Base-by-base conservation (phyloP, 2,888 invertebrate species). In the Dastarcus helophoroides region DNA sequence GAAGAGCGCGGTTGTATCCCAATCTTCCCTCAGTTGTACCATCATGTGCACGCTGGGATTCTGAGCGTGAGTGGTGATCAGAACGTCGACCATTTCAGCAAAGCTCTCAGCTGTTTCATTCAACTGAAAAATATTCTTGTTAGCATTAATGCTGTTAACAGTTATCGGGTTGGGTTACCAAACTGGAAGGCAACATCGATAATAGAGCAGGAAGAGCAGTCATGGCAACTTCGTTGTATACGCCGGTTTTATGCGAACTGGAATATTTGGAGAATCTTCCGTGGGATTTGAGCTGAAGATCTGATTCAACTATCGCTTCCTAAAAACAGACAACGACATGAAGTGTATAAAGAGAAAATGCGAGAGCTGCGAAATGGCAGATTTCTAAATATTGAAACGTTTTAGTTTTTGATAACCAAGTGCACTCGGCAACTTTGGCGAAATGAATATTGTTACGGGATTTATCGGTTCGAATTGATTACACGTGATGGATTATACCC, bases 201-300 rank as follows among this genome's bases (percentile, higher is more conserved):
- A 76, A 67, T 46, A 88, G 75, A 32, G 79, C 74, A 4, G 79
- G 81, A 27, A 80, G 61, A 2, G 75, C 77, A 3, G 81, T 73
- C 21, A 82, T 68, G 0, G 85, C 82, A 1, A 84, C 79, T 48
- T 83, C 82, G 35, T 82, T 77, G 51, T 73, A 80, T 4, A 82
- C 71, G 2, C 86, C 88, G 1, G 81, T 81, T 28, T 78, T 71
- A 53, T 78, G 75, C 1, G 78, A 72, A 42, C 88, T 88, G 1
- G 88, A 85, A 56, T 90, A 90, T 29, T 79, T 79, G 0, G 71
- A 66, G 62, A 77, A 83, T 54, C 82, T 79, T 11, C 85, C 85
- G 19, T 76, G 73, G 0, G 72, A 65, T 11, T 69, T 68, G 21
- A 76, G 63, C 39, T 69, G 68, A 26, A 81, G 53, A 37, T 74